Evolutionary conservation across 1,140 invertebrate genomes (phyloP), one percentile per base, ranked within the genome.

Genomic region (Bathynomus jamesi): DNA sequence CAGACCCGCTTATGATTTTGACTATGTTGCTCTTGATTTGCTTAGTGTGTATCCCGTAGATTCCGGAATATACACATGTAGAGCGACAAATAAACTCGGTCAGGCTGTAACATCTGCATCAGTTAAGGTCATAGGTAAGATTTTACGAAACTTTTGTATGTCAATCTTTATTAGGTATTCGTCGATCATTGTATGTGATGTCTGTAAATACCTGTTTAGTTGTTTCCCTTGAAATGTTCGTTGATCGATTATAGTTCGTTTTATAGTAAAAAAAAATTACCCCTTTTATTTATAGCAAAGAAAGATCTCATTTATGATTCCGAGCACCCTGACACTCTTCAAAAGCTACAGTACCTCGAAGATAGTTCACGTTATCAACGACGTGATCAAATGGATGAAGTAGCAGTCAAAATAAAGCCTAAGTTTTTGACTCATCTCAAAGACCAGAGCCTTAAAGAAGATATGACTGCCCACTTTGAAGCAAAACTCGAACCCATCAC

Each of bases 401-500:
- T 89, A 53, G 72, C 75, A 13, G 87, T 94, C 7, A 90, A 88
- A 77, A 87, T 93, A 7, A 90, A 88, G 79, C 93, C 93, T 0
- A 86, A 86, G 73, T 95, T 95, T 82, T 82, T 95, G 3, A 92
- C 91, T 0, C 89, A 91, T 80, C 91, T 93, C 4, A 94, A 95
- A 64, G 72, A 75, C 62, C 71, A 70, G 76, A 90, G 91, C 78
- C 87, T 96, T 40, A 85, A 88, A 70, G 96, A 99, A 86, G 90
- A 93, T 61, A 89, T 95, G 77, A 91, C 95, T 78, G 94, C 94
- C 66, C 96, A 99, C 80, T 99, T 99, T 84, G 96, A 99, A 85
- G 96, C 94, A 80, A 96, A 96, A 83, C 85, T 98, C 17, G 94
- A 96, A 83, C 95, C 95, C n/a, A 91, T 95, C 3, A 96, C 94